Evolutionary conservation across 2,888 invertebrate genomes (phyloP).

Genomic region (Spisula subtruncata): DNA sequence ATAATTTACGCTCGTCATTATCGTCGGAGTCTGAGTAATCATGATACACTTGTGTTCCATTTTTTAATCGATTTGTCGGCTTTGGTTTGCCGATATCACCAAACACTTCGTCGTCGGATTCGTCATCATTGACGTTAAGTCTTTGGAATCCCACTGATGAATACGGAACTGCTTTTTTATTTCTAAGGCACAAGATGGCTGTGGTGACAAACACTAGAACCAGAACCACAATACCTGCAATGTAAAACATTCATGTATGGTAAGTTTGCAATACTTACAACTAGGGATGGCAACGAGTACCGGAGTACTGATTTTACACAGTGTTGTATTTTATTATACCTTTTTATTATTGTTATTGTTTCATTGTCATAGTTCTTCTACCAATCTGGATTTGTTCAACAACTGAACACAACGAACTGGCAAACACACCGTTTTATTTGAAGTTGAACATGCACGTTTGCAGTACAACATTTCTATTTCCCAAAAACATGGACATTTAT

Average conservation of each 20-base stretch:
- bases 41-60: conserved; percentile 68
- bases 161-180: conserved; percentile 65
- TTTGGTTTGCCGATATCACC: conserved; percentile 62
- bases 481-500: too few species aligned
- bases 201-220: conserved; percentile 77
- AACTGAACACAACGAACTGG: too few species aligned
- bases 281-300: too few species aligned
- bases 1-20: conserved; percentile 72
- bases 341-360: too few species aligned
- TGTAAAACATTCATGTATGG: not conserved
- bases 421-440: too few species aligned
- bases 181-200: conserved; percentile 73
- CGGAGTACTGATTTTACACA: too few species aligned
- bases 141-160: conserved; percentile 77
- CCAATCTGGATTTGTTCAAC: too few species aligned
- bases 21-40: conserved; percentile 68
- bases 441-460: too few species aligned
- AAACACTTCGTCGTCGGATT: conserved; percentile 72
- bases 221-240: conserved; percentile 74
- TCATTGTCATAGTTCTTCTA: too few species aligned
- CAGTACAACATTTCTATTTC: too few species aligned
- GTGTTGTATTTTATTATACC: too few species aligned
- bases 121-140: conserved; percentile 75
- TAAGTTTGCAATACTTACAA: too few species aligned
- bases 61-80: conserved; percentile 5